Base-by-base conservation (phyloP, 2,113 vertebrate species). In the Empidonax traillii region DNA sequence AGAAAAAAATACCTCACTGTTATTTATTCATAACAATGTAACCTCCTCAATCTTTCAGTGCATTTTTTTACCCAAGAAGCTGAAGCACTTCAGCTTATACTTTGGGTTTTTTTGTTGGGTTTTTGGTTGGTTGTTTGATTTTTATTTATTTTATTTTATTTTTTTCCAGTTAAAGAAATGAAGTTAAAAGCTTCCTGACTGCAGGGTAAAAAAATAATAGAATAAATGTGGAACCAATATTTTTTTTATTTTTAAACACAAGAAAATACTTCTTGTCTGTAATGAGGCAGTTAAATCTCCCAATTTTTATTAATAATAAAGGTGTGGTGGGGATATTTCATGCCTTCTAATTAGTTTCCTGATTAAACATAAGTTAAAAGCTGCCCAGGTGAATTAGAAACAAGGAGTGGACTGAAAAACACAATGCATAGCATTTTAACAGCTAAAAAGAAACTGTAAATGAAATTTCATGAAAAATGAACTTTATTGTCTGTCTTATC, bases 231-330 rank as follows among this genome's bases (percentile, higher is more conserved):
- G n/a, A 78, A 81, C 1, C 74, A 92, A 35, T 76, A 2, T 0
- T 21, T 68, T 93, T 94, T 72, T 8, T 53, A 13, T 69, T 86
- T 90, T 86, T 63, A 94, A 65, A 71, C 10, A 15, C 8, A 73
- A 62, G 25, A 56, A 67, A 55, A 69, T 53, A 1, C 4, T 72
- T 93, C 9, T 30, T 63, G 6, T 15, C 30, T n/a, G 12, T 35
- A 22, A 24, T 4, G 30, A 84, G 10, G 10, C 10, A 41, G 7
- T 53, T 82, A 68, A 43, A 62, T 75, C 1, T 53, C 18, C 3
- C 27, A 46, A 25, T 41, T 89, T 82, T 83, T 73, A 35, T 82
- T 83, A 76, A 35, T 65, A 79, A 66, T 62, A 77, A 73, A 79
- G 3, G 1, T 44, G 15, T 4, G 2, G 6, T 47, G 17, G 7